Conservation (phyloP, 2,888 invertebrate species). For the Rotaria socialis region DNA sequence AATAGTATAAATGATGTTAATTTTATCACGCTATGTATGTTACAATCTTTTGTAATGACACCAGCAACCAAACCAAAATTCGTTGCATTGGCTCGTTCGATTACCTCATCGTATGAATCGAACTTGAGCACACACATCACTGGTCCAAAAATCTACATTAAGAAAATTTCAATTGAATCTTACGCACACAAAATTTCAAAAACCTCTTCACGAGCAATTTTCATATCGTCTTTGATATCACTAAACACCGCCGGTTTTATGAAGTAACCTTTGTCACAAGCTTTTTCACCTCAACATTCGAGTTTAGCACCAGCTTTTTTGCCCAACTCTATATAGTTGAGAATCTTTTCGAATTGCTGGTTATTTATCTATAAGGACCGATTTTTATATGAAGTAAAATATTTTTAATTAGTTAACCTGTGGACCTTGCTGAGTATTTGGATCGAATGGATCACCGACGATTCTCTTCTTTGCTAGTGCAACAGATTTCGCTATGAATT, state of each 20-base stretch:
- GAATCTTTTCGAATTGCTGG: constrained; percentile 64
- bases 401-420: constrained; percentile 64
- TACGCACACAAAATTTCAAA: too few relatives aligned
- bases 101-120: constrained; percentile 42
- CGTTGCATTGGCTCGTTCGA: constrained; percentile 46
- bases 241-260: constrained; percentile 62
- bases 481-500: too few relatives aligned
- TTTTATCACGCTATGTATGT: neutral
- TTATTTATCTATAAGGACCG: neutral
- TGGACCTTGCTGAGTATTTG: constrained; percentile 78
- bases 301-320: constrained; percentile 75
- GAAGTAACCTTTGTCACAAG: constrained; percentile 59
- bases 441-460: constrained; percentile 81
- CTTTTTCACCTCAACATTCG: constrained; percentile 68
- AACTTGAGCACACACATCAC: constrained; percentile 45
- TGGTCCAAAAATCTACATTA: constrained; percentile 45
- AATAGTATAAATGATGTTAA: neutral
- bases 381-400: too few relatives aligned
- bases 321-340: constrained; percentile 72
- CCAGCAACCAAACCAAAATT: constrained; percentile 49
- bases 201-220: constrained; percentile 61
- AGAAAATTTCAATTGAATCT: too few relatives aligned
- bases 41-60: constrained; percentile 48
- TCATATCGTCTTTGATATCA: constrained; percentile 61
- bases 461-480: constrained; percentile 68